Conservation (phyloP, 2,888 invertebrate genomes). For the Autographa pulchrina region DNA sequence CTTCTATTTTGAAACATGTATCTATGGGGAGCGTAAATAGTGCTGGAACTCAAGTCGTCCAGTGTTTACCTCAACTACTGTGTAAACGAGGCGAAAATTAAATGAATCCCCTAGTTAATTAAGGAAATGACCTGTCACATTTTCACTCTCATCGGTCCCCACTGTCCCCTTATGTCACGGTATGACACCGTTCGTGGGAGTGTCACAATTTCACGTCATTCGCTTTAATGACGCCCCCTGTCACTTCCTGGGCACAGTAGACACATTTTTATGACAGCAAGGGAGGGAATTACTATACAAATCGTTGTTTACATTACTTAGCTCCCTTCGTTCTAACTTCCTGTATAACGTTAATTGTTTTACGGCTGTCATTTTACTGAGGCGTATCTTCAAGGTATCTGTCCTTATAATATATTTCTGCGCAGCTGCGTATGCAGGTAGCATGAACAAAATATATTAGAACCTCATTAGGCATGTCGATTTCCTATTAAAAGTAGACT, state of each 20-base stretch:
- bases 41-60: not conserved
- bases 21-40: not conserved
- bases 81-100: constrained; percentile 48
- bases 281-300: constrained; percentile 61
- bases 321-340: constrained; percentile 41
- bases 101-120: constrained; percentile 71
- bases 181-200: constrained; percentile 67
- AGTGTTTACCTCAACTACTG: constrained; percentile 16
- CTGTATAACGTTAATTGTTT: constrained; percentile 40
- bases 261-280: constrained; percentile 59
- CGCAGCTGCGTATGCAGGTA: constrained; percentile 15
- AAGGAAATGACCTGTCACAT: constrained; percentile 70
- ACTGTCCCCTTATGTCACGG: constrained; percentile 64
- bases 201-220: constrained; percentile 69
- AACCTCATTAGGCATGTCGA: constrained; percentile 9
- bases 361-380: not conserved
- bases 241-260: constrained; percentile 64
- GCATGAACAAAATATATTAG: constrained; percentile 22
- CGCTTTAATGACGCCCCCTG: constrained; percentile 67
- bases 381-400: not conserved
- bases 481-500: constrained; percentile 25
- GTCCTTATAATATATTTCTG: not conserved
- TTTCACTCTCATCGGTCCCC: constrained; percentile 67
- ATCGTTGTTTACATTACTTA: constrained; percentile 60
- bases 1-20: no score